phyloP scores from a whole-genome alignment of 2,888 invertebrate species.

The Xanthorhoe designata region DNA sequence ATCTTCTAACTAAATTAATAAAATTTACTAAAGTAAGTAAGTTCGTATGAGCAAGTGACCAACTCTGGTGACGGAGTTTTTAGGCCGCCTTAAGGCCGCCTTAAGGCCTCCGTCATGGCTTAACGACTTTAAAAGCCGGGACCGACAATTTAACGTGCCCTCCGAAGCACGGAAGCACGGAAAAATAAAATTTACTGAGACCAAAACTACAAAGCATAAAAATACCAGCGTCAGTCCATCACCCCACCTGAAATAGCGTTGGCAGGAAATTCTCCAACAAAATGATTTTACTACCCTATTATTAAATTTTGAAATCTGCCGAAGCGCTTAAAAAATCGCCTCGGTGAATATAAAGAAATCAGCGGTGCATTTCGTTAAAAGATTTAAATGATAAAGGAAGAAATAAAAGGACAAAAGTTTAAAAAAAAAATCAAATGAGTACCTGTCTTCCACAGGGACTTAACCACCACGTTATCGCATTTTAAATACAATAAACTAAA shows the following conservation, averaged over 20 bases:
- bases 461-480: constrained; percentile 2
- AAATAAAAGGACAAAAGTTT: too few relatives aligned
- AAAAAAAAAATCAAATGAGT: background rate
- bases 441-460: background rate
- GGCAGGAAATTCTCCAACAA: constrained; percentile 4
- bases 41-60: too few relatives aligned
- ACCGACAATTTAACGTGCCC: too few relatives aligned
- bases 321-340: constrained; percentile 11
- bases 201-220: constrained; percentile 9
- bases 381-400: constrained; percentile 2
- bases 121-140: too few relatives aligned
- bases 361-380: constrained; percentile 2
- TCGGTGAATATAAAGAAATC: constrained; percentile 10
- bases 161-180: too few relatives aligned
- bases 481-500: constrained; percentile 36
- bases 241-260: constrained; percentile 14
- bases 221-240: constrained; percentile 4
- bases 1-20: too few relatives aligned
- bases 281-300: constrained; percentile 10
- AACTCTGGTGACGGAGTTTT: too few relatives aligned
- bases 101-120: too few relatives aligned
- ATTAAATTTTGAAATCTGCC: constrained; percentile 11
- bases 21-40: too few relatives aligned
- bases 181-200: background rate
- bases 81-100: too few relatives aligned